Conservation (phyloP, 2,888 invertebrate genomes). For the Andrena bucephala region DNA sequence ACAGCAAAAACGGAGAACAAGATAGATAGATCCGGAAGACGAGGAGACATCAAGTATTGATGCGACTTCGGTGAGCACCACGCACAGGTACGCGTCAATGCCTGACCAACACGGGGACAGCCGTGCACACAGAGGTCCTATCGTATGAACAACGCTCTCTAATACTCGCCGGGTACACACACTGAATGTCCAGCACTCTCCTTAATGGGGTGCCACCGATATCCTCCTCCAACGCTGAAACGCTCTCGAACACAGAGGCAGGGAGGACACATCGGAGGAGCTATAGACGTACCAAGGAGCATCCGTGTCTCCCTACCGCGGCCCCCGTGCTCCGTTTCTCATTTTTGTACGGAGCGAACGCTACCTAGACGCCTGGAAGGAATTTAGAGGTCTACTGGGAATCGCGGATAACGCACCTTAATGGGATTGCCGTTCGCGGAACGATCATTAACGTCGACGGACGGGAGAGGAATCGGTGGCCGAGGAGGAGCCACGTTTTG, state of each 20-base stretch:
- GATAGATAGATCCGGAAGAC: conserved; percentile 49
- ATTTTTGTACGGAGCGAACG: conserved; percentile 26
- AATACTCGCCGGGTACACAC: conserved; percentile 56
- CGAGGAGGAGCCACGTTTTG: conserved; percentile 57
- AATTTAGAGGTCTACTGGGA: conserved; percentile 78
- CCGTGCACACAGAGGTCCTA: conserved; percentile 20
- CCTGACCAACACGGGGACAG: conserved; percentile 23
- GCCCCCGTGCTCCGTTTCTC: not conserved
- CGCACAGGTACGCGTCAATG: conserved; percentile 59
- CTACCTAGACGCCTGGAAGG: conserved; percentile 64
- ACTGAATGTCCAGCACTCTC: conserved; percentile 81
- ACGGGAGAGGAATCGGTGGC: conserved; percentile 48
- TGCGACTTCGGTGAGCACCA: conserved; percentile 74
- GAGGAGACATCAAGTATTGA: conserved; percentile 79
- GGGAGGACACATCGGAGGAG: not conserved
- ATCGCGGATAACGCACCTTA: conserved; percentile 75
- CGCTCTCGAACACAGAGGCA: conserved; percentile 16
- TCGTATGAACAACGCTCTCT: conserved; percentile 49
- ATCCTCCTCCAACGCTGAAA: conserved; percentile 66
- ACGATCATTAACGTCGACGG: conserved; percentile 75
- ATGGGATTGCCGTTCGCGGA: conserved; percentile 78
- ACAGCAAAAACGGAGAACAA: conserved; percentile 18
- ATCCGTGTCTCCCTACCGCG: not conserved
- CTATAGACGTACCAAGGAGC: conserved; percentile 1
- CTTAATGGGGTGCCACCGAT: conserved; percentile 82